Evolutionary conservation across 2,113 vertebrate species (phyloP).

Genomic region (Ranitomeya variabilis): DNA sequence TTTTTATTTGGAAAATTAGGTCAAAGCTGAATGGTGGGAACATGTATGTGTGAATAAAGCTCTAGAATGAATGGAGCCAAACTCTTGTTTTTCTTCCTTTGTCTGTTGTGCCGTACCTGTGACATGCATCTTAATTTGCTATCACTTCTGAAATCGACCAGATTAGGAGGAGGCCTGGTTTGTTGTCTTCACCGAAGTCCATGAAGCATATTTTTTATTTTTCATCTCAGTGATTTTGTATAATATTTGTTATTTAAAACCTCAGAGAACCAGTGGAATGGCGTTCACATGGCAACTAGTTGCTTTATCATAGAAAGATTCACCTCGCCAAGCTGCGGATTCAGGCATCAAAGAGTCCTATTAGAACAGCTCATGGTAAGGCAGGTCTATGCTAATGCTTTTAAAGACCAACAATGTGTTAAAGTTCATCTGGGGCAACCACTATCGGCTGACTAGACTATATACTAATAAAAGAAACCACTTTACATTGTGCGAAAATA

Average conservation of each 20-base stretch:
- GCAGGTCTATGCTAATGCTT: not conserved
- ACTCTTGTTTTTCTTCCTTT: not conserved
- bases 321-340: slow-evolving; percentile 37
- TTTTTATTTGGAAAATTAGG: slow-evolving; percentile 13
- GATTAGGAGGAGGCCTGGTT: not conserved
- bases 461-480: not conserved
- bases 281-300: slow-evolving; percentile 51
- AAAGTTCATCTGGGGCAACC: not conserved
- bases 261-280: not conserved
- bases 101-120: not conserved
- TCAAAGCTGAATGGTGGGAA: not conserved
- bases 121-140: too few species aligned
- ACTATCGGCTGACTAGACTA: not conserved
- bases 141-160: not conserved
- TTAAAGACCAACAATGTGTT: slow-evolving; percentile 18
- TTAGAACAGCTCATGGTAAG: slow-evolving; percentile 22
- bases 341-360: slow-evolving; percentile 47
- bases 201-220: slow-evolving; percentile 20
- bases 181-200: not conserved
- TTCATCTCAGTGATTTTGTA: slow-evolving; percentile 32
- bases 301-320: slow-evolving; percentile 42
- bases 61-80: not conserved
- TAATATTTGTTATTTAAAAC: slow-evolving; percentile 42
- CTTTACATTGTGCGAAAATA: not conserved
- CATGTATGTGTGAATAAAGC: not conserved